phyloP scores from a whole-genome alignment of 2,888 invertebrate species.

The Melieria crassipennis region DNA sequence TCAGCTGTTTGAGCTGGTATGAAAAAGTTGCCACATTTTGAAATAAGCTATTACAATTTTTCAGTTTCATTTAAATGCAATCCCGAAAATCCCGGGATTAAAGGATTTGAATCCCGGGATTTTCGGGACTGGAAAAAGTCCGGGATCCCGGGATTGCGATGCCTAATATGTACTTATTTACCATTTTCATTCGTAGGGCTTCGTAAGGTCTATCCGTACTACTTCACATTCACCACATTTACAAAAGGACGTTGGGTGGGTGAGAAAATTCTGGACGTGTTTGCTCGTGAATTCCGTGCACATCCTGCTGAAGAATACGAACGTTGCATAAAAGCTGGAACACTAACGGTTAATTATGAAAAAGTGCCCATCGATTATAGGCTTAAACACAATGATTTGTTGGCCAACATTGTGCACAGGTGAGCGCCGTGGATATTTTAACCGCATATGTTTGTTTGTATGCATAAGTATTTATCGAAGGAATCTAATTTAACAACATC shows the following conservation, averaged over 20 bases:
- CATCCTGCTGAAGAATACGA: conserved; percentile 93
- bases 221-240: conserved; percentile 95
- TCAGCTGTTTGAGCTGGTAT: no score
- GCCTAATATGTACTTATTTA: no score
- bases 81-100: no score
- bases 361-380: conserved; percentile 90
- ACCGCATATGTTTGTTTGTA: background rate
- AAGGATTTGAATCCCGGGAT: no score
- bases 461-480: no score
- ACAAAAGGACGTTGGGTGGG: conserved; percentile 97
- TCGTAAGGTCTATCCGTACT: conserved; percentile 96
- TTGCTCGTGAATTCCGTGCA: conserved; percentile 92
- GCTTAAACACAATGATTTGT: conserved; percentile 90
- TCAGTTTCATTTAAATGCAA: no score
- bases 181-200: conserved; percentile 70
- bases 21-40: no score
- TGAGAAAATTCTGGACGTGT: conserved; percentile 90
- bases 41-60: no score
- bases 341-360: conserved; percentile 93
- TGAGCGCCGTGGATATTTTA: conserved; percentile 64
- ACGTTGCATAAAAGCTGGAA: conserved; percentile 89
- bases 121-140: no score
- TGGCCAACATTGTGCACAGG: conserved; percentile 94
- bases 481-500: no score
- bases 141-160: no score